Conservation (phyloP, 2,113 vertebrate species). For the Cryptotis parvus region DNA sequence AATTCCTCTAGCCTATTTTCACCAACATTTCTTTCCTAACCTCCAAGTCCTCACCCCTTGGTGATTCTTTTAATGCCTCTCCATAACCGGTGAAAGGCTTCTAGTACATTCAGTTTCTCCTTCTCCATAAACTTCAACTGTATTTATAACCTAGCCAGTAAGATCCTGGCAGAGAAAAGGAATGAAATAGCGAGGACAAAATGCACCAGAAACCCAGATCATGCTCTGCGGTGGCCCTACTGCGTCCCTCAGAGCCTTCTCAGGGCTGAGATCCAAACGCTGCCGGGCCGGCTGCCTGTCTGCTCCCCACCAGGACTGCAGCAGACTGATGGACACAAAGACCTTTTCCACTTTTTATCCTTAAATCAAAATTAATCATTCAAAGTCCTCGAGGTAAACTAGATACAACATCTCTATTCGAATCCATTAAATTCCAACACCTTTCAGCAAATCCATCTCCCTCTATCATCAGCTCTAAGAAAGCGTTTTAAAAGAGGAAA, state of each 20-base stretch:
- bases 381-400: not conserved
- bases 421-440: constrained; percentile 33
- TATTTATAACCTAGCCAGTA: constrained; percentile 54
- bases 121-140: constrained; percentile 71
- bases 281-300: not conserved
- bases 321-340: not conserved
- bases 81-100: not conserved
- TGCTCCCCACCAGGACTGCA: not conserved
- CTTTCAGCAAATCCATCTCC: not conserved
- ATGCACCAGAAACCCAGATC: not conserved
- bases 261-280: rapidly evolving
- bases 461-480: not conserved
- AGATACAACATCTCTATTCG: not conserved
- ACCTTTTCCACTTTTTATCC: not conserved
- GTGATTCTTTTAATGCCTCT: not conserved
- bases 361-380: constrained; percentile 34
- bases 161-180: constrained; percentile 60
- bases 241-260: constrained; percentile 1
- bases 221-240: constrained; percentile 6
- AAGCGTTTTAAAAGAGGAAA: not conserved
- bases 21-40: not conserved
- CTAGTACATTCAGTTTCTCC: constrained; percentile 57
- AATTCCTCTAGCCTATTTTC: not conserved
- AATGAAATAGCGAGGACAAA: no score
- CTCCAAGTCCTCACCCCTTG: not conserved